Evolutionary conservation across 2,888 invertebrate genomes (phyloP).

Genomic region (Conops quadrifasciatus): DNA sequence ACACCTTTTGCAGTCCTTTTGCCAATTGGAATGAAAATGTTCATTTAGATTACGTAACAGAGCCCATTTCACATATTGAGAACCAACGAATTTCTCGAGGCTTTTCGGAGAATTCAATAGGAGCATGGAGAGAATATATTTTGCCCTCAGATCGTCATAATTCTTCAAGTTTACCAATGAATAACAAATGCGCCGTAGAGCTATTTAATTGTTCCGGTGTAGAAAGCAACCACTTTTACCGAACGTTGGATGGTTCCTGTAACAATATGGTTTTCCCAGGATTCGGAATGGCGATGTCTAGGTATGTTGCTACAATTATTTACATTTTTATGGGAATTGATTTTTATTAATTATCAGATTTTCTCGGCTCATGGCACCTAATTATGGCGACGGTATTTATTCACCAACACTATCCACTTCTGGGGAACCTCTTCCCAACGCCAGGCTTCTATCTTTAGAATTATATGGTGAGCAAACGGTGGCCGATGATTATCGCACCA

Average conservation of each 20-base stretch:
- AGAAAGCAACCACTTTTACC: constrained; percentile 50
- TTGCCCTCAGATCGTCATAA: constrained; percentile 13
- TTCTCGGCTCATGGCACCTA: constrained; percentile 50
- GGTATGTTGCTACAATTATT: constrained; percentile 30
- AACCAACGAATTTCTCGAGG: background rate
- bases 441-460: constrained; percentile 53
- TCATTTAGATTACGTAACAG: background rate
- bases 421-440: constrained; percentile 50
- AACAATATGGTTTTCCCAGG: constrained; percentile 53
- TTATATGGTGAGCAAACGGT: constrained; percentile 53
- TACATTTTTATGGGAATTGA: background rate
- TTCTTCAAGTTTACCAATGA: background rate
- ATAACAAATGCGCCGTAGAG: constrained; percentile 48
- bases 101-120: background rate
- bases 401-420: constrained; percentile 41
- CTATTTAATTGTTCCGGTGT: constrained; percentile 52
- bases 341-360: constrained; percentile 42
- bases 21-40: background rate
- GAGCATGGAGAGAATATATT: constrained; percentile 12
- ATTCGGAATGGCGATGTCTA: constrained; percentile 46
- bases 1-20: constrained; percentile 9
- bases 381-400: constrained; percentile 45
- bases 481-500: constrained; percentile 51
- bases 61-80: background rate
- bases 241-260: constrained; percentile 55